Conservation (phyloP, 2,888 invertebrate genomes). For the Cancer borealis region DNA sequence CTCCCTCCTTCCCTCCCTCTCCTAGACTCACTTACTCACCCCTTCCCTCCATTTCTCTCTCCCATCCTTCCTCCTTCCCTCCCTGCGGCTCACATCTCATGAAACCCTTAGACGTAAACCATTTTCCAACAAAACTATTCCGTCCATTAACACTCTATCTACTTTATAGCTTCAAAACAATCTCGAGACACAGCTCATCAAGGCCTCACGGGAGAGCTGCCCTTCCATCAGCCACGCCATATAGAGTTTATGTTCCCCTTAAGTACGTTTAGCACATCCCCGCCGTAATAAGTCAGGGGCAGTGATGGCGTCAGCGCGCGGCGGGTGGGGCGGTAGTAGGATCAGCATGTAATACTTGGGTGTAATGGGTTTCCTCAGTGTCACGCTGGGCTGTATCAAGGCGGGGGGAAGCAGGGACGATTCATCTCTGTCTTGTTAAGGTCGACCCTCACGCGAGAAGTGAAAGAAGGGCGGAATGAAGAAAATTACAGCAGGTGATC, state of each 20-base stretch:
- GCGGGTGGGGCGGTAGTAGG: constrained; percentile 56
- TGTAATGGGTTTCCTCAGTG: constrained; percentile 64
- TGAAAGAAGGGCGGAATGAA: neutral
- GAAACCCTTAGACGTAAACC: neutral
- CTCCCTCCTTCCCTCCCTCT: neutral
- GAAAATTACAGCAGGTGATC: neutral
- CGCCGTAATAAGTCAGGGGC: constrained; percentile 59
- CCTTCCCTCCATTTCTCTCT: neutral
- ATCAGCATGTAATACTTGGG: constrained; percentile 53
- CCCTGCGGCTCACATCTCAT: constrained; percentile 3
- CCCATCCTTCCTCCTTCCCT: neutral
- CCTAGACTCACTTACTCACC: neutral
- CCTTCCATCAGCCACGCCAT: constrained; percentile 40
- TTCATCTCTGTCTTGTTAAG: constrained; percentile 64
- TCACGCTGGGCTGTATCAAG: constrained; percentile 65
- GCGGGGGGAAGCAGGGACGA: constrained; percentile 9
- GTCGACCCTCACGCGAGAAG: neutral
- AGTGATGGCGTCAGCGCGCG: constrained; percentile 61
- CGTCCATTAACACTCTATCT: constrained; percentile 22
- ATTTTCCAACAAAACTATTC: neutral
- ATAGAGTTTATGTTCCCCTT: constrained; percentile 57
- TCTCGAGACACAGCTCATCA: constrained; percentile 46
- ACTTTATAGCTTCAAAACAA: constrained; percentile 36
- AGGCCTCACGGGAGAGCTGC: constrained; percentile 39
- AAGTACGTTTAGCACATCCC: constrained; percentile 58